Base-by-base conservation (phyloP, 2,113 vertebrate genomes). In the Pantherophis guttatus region DNA sequence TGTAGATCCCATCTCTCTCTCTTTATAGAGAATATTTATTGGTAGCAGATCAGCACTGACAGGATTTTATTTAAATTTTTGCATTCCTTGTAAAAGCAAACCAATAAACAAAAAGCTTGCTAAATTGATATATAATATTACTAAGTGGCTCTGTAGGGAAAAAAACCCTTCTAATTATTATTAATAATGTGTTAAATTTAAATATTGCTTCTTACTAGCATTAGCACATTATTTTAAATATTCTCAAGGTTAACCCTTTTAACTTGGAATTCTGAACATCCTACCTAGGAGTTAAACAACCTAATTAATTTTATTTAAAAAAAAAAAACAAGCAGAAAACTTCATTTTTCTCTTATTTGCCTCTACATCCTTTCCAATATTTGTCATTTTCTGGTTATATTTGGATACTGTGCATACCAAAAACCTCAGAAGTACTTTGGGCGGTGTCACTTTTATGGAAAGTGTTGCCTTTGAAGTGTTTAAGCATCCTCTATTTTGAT, bases 401-500 rank as follows among this genome's bases (percentile, higher is more conserved):
- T 52, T 94, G 95, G 93, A 89, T 94, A 96, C 90, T 62, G 48
- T 0, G 19, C 94, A 93, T 94, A 86, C 91, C 81, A 88, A 93
- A 90, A 52, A 85, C 21, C 17, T n/a, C 19, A 26, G 53, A 39
- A 86, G 33, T 58, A 85, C 15, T 87, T 87, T 58, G 55, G 52
- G 54, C 39, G 90, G 93, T 87, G 90, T 94, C 93, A 94, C 95
- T 93, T 89, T 91, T 96, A 65, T 87, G 94, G 96, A 96, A 96
- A 94, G 3, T 92, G 94, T 90, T 57, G 81, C 92, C 94, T 96
- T 95, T 95, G 95, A 96, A 95, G 95, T 94, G 95, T 93, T 95
- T 91, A 92, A 89, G 94, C 91, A 97, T 95, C 94, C 96, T 96
- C 95, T 95, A 81, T 97, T 97, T 96, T 97, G 96, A 97, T 97